Conservation (phyloP, 2,888 invertebrate species). For the Idaea straminata region DNA sequence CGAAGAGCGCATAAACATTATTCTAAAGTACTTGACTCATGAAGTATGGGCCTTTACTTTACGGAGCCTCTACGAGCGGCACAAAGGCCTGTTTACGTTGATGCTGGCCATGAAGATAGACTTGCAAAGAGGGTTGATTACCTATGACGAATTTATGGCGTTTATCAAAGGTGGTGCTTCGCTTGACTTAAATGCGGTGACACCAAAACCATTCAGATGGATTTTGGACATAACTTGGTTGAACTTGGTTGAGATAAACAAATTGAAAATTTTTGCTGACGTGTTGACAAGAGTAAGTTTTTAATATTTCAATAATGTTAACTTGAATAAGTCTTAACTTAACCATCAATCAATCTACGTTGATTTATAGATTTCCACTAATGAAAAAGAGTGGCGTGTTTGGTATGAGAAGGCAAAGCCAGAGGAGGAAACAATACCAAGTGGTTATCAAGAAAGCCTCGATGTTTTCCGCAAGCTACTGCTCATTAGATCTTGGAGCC, state of each 20-base stretch:
- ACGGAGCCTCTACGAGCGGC: conserved; percentile 94
- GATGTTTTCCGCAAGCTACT: conserved; percentile 94
- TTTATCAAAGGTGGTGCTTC: conserved; percentile 98
- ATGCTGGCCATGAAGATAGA: conserved; percentile 98
- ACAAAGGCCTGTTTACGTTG: conserved; percentile 94
- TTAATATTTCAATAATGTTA: conserved; percentile 1
- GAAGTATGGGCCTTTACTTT: conserved; percentile 96
- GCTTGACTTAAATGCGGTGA: conserved; percentile 93
- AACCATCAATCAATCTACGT: conserved; percentile 5
- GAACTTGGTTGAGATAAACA: conserved; percentile 96
- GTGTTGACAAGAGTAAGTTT: conserved; percentile 86
- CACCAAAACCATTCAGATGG: conserved; percentile 96
- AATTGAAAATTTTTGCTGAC: conserved; percentile 88
- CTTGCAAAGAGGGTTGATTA: conserved; percentile 88
- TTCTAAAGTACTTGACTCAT: conserved; percentile 92
- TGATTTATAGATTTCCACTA: conserved; percentile 84
- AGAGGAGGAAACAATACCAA: conserved; percentile 94
- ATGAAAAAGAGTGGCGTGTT: conserved; percentile 92
- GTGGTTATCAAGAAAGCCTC: conserved; percentile 90
- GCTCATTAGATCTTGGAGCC: conserved; percentile 95
- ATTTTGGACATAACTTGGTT: conserved; percentile 97
- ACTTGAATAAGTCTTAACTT: not conserved
- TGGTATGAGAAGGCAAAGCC: conserved; percentile 97
- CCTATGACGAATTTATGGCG: conserved; percentile 95
- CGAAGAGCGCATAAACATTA: conserved; percentile 92